Evolutionary conservation across 2,113 vertebrate species (phyloP), one percentile per base, ranked within the genome.

Genomic region (Dipodomys stephensi): DNA sequence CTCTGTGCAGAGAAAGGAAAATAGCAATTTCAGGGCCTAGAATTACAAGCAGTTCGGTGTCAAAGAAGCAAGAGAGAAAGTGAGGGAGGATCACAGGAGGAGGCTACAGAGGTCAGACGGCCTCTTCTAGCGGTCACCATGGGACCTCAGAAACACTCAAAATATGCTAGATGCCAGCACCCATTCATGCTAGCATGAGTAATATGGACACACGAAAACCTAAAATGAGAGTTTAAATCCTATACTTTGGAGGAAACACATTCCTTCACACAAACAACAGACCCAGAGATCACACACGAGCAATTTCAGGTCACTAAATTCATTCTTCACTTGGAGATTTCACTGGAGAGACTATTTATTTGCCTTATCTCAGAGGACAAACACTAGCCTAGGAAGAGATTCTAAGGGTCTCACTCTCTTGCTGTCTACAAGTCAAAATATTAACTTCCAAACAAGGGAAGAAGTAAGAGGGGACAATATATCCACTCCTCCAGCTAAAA

Each of bases 381-480:
- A 46, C 19, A 18, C n/a, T 12, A 46, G 9, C 19, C 0, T 4
- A 60, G 49, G 44, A 64, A 76, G 92, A 77, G 9, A 60, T 67
- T 4, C 25, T 11, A 30, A n/a, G 20, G 44, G 4, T 39, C 39
- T 90, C 82, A 57, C 53, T 83, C 23, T 10, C 64, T 65, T 60
- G 67, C 30, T 22, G 0, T 2, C 64, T 67, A 22, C 28, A 84
- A 27, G 25, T 32, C 74, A 82, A 6, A 39, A 69, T 12, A 64
- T 78, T 57, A 35, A 68, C 78, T 81, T 83, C 46, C 85, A 62
- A 73, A 92, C 46, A 81, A 11, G 7, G 77, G 64, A 73, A 57
- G n/a, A 4, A 32, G 19, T 15, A 8, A 25, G 27, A 80, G 39
- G 30, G 18, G 53, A 25, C 13, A 44, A 22, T 22, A 15, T 1